Percentiles rank a stretch among this genome's conserved stretches.
Evolutionary conservation across 2,888 invertebrate species (phyloP).

Genomic region (Psococerastis gibbosa): DNA sequence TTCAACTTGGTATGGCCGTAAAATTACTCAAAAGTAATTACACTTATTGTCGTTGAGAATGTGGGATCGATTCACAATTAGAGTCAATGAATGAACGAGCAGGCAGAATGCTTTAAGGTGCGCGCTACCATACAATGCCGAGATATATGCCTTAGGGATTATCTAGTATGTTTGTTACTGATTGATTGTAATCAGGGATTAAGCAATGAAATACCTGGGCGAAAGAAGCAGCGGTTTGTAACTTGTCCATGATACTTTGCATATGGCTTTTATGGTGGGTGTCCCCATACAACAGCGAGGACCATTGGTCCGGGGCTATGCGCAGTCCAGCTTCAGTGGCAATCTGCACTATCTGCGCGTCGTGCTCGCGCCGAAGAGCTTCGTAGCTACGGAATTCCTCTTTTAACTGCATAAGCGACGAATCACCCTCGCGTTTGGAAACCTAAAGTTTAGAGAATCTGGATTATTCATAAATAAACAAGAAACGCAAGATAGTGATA

Average conservation of each 20-base stretch:
- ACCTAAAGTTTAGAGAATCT: constrained; percentile 2
- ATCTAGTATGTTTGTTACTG: too few species aligned
- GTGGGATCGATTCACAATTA: too few species aligned
- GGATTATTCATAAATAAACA: constrained; percentile 5
- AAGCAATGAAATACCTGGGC: too few species aligned
- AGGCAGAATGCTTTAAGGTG: too few species aligned
- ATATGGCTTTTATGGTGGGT: constrained; percentile 91
- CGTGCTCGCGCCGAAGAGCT: constrained; percentile 81
- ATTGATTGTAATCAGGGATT: too few species aligned
- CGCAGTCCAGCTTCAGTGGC: constrained; percentile 92
- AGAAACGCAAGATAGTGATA: not conserved
- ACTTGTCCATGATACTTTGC: constrained; percentile 82
- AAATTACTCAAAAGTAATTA: too few species aligned
- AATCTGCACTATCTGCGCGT: constrained; percentile 96
- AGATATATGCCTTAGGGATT: too few species aligned
- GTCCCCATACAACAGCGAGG: constrained; percentile 88
- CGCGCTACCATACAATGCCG: too few species aligned
- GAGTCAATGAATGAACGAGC: too few species aligned
- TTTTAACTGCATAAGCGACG: constrained; percentile 93
- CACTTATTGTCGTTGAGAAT: too few species aligned
- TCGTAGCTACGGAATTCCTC: constrained; percentile 95
- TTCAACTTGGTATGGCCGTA: too few species aligned
- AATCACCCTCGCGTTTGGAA: constrained; percentile 89
- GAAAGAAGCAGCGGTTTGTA: constrained; percentile 87
- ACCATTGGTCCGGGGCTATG: constrained; percentile 98